phyloP scores from a whole-genome alignment of 2,888 invertebrate species.

The Parthenolecanium corni region DNA sequence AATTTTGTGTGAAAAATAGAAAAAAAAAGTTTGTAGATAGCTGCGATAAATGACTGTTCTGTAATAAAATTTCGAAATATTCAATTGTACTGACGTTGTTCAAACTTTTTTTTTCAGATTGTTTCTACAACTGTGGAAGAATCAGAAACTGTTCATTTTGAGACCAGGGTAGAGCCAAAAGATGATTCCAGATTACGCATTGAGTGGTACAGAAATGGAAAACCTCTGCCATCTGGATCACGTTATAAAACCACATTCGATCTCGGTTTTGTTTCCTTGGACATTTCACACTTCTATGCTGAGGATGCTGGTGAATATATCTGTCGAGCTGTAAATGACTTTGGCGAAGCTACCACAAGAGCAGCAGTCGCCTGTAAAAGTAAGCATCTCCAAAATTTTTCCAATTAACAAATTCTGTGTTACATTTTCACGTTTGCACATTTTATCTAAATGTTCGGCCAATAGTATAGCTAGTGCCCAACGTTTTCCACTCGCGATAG shows the following conservation, averaged over 20 bases:
- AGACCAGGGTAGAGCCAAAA: constrained; percentile 89
- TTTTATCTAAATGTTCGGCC: not conserved
- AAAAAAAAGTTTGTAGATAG: too few species aligned
- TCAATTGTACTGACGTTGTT: too few species aligned
- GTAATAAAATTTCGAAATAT: too few species aligned
- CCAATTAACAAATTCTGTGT: too few species aligned
- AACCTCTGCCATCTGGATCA: constrained; percentile 75
- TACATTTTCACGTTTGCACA: too few species aligned
- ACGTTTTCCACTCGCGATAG: not conserved
- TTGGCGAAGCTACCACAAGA: constrained; percentile 80
- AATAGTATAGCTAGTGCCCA: not conserved
- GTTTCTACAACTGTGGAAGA: constrained; percentile 75
- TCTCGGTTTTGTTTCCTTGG: constrained; percentile 86
- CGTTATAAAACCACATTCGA: constrained; percentile 85
- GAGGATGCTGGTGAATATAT: constrained; percentile 92
- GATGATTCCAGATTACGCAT: constrained; percentile 70
- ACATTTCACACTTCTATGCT: constrained; percentile 82
- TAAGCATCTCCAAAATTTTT: not conserved
- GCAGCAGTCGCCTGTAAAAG: constrained; percentile 61
- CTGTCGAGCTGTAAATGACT: constrained; percentile 80
- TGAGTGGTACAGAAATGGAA: constrained; percentile 59
- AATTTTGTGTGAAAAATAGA: too few species aligned
- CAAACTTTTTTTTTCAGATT: constrained; percentile 44
- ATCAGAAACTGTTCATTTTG: constrained; percentile 85
- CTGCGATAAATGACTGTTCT: too few species aligned